A percentile compares a stretch with the other conserved stretches of the same genome.
These are phyloP conservation scores for Brachyhypopomus occidentalis DNA, from an alignment of 2,113 vertebrate species.

Conservation along the genomic window DNA sequence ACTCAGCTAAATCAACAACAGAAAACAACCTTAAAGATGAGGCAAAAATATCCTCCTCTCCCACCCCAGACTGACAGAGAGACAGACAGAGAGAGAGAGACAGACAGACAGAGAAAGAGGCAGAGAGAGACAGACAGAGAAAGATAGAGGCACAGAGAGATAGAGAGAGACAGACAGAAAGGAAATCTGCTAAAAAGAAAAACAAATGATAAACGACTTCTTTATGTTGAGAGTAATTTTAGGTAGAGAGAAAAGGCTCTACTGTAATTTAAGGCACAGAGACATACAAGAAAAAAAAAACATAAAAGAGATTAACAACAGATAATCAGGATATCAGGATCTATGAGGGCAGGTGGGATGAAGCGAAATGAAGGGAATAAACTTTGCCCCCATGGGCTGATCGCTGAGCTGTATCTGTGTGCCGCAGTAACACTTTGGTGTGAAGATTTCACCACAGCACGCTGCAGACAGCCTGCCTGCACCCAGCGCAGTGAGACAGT, in stretches of 20 bases:
- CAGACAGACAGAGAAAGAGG: constrained; percentile 10
- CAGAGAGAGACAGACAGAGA: constrained; percentile 35
- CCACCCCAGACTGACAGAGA: constrained; percentile 73
- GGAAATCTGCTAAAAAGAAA: constrained; percentile 8
- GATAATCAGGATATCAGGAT: neutral
- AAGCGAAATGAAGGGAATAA: constrained; percentile 33
- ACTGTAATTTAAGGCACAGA: neutral
- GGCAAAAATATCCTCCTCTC: constrained; percentile 67
- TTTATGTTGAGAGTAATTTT: neutral
- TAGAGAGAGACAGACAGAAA: constrained; percentile 38
- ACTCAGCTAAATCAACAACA: constrained; percentile 91
- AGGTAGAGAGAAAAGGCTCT: neutral
- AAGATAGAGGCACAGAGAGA: constrained; percentile 36
- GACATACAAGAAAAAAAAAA: neutral
- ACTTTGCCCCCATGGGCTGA: constrained; percentile 51
- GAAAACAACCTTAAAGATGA: constrained; percentile 77
- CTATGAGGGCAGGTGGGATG: neutral
- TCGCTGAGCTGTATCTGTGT: constrained; percentile 8
- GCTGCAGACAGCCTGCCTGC: neutral
- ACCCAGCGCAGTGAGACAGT: too few relatives aligned
- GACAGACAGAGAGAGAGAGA: constrained; percentile 67
- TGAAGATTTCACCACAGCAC: constrained; percentile 23
- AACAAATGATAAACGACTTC: neutral
- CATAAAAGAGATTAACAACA: neutral
- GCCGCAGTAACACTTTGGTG: constrained; percentile 1